phyloP scores from a whole-genome alignment of 2,113 vertebrate species.

The Myiozetetes cayanensis region DNA sequence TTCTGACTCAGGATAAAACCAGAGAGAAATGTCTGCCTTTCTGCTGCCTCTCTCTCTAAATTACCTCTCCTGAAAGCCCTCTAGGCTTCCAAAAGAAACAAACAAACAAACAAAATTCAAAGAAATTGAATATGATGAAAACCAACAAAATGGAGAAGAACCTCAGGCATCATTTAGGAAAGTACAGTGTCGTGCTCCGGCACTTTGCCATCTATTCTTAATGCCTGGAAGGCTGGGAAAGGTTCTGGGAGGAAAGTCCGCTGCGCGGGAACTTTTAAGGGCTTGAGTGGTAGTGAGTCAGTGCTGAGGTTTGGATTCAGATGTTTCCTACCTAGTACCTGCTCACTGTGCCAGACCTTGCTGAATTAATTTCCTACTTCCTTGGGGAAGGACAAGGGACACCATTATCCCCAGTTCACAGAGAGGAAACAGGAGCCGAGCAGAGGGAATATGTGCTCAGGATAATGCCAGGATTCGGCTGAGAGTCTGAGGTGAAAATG shows the following conservation, averaged over 20 bases:
- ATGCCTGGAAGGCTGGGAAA: slow-evolving; percentile 37
- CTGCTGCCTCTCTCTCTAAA: neutral
- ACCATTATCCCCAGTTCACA: neutral
- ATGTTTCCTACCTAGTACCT: neutral
- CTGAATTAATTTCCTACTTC: no score
- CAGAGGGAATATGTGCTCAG: neutral
- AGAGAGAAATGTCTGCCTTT: neutral
- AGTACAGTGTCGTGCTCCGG: neutral
- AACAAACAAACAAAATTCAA: neutral
- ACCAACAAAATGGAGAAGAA: neutral
- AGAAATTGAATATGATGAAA: slow-evolving; percentile 22
- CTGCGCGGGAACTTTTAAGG: neutral
- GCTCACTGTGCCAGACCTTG: neutral
- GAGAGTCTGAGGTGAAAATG: neutral
- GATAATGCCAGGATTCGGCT: neutral
- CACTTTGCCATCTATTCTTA: neutral
- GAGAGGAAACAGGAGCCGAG: neutral
- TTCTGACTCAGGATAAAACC: neutral
- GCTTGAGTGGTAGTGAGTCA: slow-evolving; percentile 7
- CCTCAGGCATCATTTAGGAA: slow-evolving; percentile 22
- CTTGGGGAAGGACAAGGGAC: neutral
- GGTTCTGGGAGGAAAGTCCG: neutral
- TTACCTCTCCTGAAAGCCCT: slow-evolving; percentile 3
- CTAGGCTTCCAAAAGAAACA: neutral
- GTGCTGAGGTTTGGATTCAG: neutral